Percentiles rank a stretch among this genome's conserved stretches.
phyloP scores from a whole-genome alignment of 1,140 invertebrate genomes.

The Drosophila tristis region DNA sequence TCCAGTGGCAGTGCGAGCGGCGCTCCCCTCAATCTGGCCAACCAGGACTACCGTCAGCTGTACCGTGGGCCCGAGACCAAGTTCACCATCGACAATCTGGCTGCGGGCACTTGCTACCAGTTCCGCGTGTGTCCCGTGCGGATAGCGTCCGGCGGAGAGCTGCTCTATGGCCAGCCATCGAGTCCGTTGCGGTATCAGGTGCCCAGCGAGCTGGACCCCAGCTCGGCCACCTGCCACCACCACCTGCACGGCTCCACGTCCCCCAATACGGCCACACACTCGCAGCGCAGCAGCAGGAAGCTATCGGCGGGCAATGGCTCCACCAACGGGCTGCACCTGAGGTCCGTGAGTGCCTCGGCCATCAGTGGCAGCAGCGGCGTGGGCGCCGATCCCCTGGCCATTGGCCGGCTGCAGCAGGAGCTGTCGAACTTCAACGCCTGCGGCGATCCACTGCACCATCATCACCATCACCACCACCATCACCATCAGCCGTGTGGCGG shows the following conservation, averaged over 20 bases:
- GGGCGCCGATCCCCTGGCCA: slow-evolving; percentile 53
- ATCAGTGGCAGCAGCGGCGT: slow-evolving; percentile 67
- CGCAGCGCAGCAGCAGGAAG: slow-evolving; percentile 70
- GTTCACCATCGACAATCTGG: slow-evolving; percentile 88
- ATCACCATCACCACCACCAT: slow-evolving; percentile 81
- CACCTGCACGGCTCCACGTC: slow-evolving; percentile 51
- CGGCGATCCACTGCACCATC: slow-evolving; percentile 76
- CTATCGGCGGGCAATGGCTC: slow-evolving; percentile 45
- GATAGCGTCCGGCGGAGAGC: slow-evolving; percentile 85
- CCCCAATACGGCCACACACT: slow-evolving; percentile 12
- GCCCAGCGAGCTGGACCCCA: slow-evolving; percentile 64
- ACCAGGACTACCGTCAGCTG: slow-evolving; percentile 85
- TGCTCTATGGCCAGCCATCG: slow-evolving; percentile 88
- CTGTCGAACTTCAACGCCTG: slow-evolving; percentile 68
- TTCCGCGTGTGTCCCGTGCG: slow-evolving; percentile 90
- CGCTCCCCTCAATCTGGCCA: slow-evolving; percentile 55
- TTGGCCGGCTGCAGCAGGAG: slow-evolving; percentile 69
- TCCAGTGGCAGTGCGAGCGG: slow-evolving; percentile 38
- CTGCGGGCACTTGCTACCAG: slow-evolving; percentile 89
- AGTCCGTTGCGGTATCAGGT: slow-evolving; percentile 85
- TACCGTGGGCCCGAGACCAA: slow-evolving; percentile 89
- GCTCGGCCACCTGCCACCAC: slow-evolving; percentile 41
- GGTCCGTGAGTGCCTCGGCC: slow-evolving; percentile 77
- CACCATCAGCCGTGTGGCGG: slow-evolving; percentile 58
- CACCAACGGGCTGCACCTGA: slow-evolving; percentile 48